Base-by-base conservation (phyloP, 2,797 vertebrate genomes). In the Australoheros facetus region DNA sequence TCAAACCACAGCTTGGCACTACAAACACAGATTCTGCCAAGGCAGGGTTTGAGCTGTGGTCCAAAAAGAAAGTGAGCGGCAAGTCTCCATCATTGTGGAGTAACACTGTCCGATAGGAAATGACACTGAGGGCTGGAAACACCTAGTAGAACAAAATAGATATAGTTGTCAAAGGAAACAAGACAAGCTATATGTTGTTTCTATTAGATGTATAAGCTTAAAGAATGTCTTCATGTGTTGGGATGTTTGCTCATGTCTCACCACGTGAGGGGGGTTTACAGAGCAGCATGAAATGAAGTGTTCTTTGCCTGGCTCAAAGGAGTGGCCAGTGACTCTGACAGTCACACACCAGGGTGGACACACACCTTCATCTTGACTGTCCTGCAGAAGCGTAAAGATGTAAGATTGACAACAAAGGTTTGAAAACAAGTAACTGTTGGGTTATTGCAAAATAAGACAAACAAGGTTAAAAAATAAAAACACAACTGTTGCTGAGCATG, bases 341-440 rank as follows among this genome's bases (percentile, higher is more conserved):
- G 94, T 97, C 87, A 98, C 90, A 85, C 96, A 98, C 96, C 97
- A 97, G 0, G 98, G 95, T 0, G 95, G 96, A 72, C 94, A 96
- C 71, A 96, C 94, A 17, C 96, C 90, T 7, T 92, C 83, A n/a
- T 94, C 94, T 26, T 26, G 89, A 81, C 93, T 94, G 70, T 94
- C 92, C 82, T 89, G 92, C 86, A 96, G 88, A 26, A 96, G 93
- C 96, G 28, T 96, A 81, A 16, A 39, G 7, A 58, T 39, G 16
- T 2, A 76, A 9, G n/a, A 14, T 28, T 64, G 3, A 4, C 48
- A 56, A 51, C 16, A 79, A 2, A 48, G 54, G 56, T 28, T 53
- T 2, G 7, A 83, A 58, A 39, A 30, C 11, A 14, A 6, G 1
- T 9, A 34, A 37, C n/a, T 10, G 12, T 57, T 79, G 8, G 8